Evolutionary conservation across 2,797 vertebrate genomes (phyloP).

Genomic region (Gymnopithys bicolor): DNA sequence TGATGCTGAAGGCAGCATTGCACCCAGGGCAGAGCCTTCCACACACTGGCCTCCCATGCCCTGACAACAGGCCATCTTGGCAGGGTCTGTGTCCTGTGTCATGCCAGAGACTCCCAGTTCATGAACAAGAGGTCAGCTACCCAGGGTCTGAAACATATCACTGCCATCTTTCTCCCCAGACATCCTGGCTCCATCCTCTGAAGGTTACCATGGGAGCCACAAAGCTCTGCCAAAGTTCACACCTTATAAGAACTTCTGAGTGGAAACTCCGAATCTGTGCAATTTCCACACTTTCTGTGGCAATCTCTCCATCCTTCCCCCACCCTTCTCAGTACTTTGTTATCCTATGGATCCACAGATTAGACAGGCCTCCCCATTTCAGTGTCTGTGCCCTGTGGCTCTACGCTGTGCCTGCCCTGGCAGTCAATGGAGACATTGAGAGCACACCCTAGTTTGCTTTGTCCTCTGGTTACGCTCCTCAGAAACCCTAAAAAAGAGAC

Average conservation of each 20-base stretch:
- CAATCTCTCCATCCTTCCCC: neutral
- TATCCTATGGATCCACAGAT: neutral
- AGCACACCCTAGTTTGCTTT: neutral
- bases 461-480: neutral
- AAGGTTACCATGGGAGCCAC: slow-evolving; percentile 48
- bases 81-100: neutral
- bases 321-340: neutral
- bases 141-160: neutral
- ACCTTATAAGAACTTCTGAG: slow-evolving; percentile 50
- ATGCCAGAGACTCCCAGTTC: neutral
- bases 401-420: neutral
- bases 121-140: accelerated
- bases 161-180: slow-evolving; percentile 46
- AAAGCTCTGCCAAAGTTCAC: slow-evolving; percentile 30
- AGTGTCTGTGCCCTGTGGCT: neutral
- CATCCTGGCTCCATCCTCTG: slow-evolving; percentile 19
- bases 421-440: neutral
- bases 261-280: slow-evolving; percentile 21
- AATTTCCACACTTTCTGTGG: slow-evolving; percentile 1
- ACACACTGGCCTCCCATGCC: accelerated
- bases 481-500: neutral
- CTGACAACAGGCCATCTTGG: neutral
- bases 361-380: neutral
- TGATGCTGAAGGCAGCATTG: neutral
- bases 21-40: neutral